Conservation (phyloP, 2,888 invertebrate genomes). For the Thera obeliscata region DNA sequence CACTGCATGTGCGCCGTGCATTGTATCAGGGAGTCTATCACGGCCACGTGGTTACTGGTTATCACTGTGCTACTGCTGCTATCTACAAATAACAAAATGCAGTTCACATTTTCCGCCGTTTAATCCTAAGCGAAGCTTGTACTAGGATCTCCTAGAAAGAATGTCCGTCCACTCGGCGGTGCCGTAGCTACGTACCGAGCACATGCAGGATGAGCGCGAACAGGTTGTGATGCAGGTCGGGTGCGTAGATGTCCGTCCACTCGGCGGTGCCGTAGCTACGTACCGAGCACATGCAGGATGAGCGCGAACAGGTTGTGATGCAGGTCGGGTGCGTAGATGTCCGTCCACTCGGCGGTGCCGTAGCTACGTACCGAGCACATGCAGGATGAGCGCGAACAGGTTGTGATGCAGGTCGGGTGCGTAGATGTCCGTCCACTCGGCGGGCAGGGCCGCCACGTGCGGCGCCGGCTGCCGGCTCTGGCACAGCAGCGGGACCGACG, state of each 20-base stretch:
- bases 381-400: conserved; percentile 67
- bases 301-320: neutral
- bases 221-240: neutral
- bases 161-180: too few species aligned
- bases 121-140: too few species aligned
- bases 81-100: conserved; percentile 13
- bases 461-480: conserved; percentile 53
- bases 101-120: neutral
- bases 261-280: too few species aligned
- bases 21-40: conserved; percentile 32
- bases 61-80: conserved; percentile 23
- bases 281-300: too few species aligned
- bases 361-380: conserved; percentile 51
- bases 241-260: too few species aligned
- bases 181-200: too few species aligned
- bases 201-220: too few species aligned
- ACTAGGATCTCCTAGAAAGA: too few species aligned
- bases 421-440: conserved; percentile 92
- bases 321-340: conserved; percentile 70
- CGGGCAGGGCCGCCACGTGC: conserved; percentile 72
- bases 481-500: conserved; percentile 50
- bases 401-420: conserved; percentile 84
- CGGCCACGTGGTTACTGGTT: conserved; percentile 34
- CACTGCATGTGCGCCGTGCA: conserved; percentile 33
- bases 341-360: conserved; percentile 88